Evolutionary conservation across 2,797 vertebrate species (phyloP), one percentile per base, ranked within the genome.

Genomic region (Diplodus sargus): DNA sequence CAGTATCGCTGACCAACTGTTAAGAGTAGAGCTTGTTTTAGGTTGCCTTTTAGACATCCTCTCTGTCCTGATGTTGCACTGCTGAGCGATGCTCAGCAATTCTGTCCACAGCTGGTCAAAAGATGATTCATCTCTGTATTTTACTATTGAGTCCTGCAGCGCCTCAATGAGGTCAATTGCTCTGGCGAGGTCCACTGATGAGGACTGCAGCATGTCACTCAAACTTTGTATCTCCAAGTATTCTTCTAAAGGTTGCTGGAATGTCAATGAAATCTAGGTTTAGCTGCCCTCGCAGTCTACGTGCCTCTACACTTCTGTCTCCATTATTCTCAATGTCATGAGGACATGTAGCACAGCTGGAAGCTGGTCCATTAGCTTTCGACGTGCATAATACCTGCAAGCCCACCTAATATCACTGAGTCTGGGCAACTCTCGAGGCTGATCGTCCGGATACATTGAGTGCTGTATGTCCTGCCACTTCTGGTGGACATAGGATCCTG

Each of bases 11-110:
- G 65, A 68, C 39, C 65, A 45, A 43, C 6, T 56, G 39, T 56
- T 1, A 48, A 69, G 13, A 49, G n/a, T 45, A 70, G 75, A 39
- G 58, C 39, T 70, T 1, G 11, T 51, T 5, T 70, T 64, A 13
- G 28, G 51, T 9, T 64, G 59, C 28, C 59, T 77, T 64, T 77
- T 70, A 3, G 43, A 70, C 34, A 49, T 7, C 7, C 22, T 63
- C 42, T 56, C 7, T 12, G 23, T 63, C 20, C 18, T 54, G 12
- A 74, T 74, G 42, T 74, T 66, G 42, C 72, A 49, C 13, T 65
- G 25, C 20, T 65, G 28, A 74, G 28, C 43, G 9, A 66, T 58
- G 43, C 23, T 10, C 15, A 75, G 72, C 39, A 59, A 62, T 39
- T 66, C 53, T 51, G 43, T 59, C 72, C 45, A 42, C 43, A 74